These are phyloP conservation scores for Rhinella marina DNA, from an alignment of 2,797 vertebrate genomes.

Conservation along the genomic window DNA sequence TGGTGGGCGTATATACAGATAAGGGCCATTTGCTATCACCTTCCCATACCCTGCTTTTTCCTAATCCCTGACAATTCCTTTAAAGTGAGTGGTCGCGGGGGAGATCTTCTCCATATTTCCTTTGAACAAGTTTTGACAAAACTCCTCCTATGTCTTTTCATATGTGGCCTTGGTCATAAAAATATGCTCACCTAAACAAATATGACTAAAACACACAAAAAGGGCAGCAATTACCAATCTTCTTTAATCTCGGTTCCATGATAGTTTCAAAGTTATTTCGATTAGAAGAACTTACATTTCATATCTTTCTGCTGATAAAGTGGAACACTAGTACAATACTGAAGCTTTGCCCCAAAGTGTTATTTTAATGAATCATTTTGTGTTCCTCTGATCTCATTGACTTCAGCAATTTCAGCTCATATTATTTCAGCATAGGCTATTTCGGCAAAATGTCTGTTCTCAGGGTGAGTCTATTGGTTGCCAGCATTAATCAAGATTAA, in stretches of 20 bases:
- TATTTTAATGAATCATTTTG: slow-evolving; percentile 56
- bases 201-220: background rate
- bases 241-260: background rate
- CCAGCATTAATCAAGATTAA: slow-evolving; percentile 49
- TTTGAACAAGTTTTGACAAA: background rate
- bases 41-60: no score
- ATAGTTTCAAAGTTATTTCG: slow-evolving; percentile 36
- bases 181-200: slow-evolving; percentile 1
- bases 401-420: slow-evolving; percentile 43
- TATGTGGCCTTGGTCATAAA: background rate
- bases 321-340: slow-evolving; percentile 24
- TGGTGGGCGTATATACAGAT: no score
- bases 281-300: slow-evolving; percentile 30
- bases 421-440: slow-evolving; percentile 41
- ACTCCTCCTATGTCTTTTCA: background rate
- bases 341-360: slow-evolving; percentile 53
- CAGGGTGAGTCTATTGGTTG: slow-evolving; percentile 33
- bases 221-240: slow-evolving; percentile 6
- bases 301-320: slow-evolving; percentile 49
- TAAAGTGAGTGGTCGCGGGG: no score
- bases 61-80: no score
- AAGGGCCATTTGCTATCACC: no score
- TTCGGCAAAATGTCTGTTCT: slow-evolving; percentile 49
- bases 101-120: background rate
- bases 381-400: slow-evolving; percentile 43